These are phyloP conservation scores for Tapirus terrestris DNA, from an alignment of 2,113 vertebrate species.

Conservation along the genomic window DNA sequence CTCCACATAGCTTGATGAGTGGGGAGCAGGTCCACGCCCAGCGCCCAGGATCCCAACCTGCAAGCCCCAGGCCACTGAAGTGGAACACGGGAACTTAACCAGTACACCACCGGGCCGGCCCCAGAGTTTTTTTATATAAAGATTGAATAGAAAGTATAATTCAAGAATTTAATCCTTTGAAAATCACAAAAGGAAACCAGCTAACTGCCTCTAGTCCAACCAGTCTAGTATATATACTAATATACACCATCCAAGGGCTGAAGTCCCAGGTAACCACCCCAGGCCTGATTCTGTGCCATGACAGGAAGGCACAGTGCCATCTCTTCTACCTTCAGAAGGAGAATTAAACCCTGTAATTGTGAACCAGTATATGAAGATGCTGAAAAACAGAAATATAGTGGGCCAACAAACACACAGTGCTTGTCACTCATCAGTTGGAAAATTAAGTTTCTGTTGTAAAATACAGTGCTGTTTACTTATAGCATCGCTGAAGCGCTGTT, in stretches of 20 bases:
- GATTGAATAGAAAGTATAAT: slow-evolving; percentile 33
- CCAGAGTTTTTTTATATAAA: background rate
- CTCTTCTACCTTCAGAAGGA: slow-evolving; percentile 35
- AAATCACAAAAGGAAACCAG: slow-evolving; percentile 32
- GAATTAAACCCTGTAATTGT: slow-evolving; percentile 13
- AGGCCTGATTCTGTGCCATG: background rate
- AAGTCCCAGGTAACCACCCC: background rate
- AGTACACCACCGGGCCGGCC: too few species aligned
- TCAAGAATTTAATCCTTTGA: slow-evolving; percentile 35
- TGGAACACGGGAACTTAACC: too few species aligned
- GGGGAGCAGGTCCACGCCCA: too few species aligned
- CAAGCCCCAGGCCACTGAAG: too few species aligned
- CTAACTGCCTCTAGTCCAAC: slow-evolving; percentile 11
- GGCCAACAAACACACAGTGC: slow-evolving; percentile 29
- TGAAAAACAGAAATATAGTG: background rate
- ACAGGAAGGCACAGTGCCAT: background rate
- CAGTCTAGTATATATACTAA: background rate
- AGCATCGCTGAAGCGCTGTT: slow-evolving; percentile 11
- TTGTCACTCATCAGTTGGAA: slow-evolving; percentile 56
- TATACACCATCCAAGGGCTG: background rate
- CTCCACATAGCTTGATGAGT: too few species aligned
- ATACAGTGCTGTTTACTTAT: slow-evolving; percentile 63
- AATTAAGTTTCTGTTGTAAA: slow-evolving; percentile 65
- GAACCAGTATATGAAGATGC: slow-evolving; percentile 12
- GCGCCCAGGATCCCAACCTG: too few species aligned